Percentiles rank a stretch among this genome's conserved stretches.
phyloP scores from a whole-genome alignment of 2,888 invertebrate genomes.

The Synanthedon formicaeformis region DNA sequence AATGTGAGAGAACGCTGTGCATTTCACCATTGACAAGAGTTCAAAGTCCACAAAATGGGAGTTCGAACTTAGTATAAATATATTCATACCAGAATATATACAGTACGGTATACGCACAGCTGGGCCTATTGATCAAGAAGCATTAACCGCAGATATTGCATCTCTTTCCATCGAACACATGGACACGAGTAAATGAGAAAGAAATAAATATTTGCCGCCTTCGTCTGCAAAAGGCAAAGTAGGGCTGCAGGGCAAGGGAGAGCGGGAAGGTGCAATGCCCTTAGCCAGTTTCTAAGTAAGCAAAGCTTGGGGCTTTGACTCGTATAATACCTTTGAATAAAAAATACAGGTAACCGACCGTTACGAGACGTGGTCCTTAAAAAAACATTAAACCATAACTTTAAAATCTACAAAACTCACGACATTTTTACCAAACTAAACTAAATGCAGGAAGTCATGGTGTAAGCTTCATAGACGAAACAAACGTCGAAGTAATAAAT shows the following conservation, averaged over 20 bases:
- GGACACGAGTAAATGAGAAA: slow-evolving; percentile 32
- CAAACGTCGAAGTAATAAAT: slow-evolving; percentile 12
- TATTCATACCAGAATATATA: slow-evolving; percentile 39
- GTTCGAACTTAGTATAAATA: slow-evolving; percentile 29
- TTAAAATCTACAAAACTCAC: neutral
- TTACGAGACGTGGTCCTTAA: slow-evolving; percentile 62
- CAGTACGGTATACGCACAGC: slow-evolving; percentile 52
- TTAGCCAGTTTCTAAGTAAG: slow-evolving; percentile 49
- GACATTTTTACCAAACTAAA: too few relatives aligned
- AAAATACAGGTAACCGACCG: slow-evolving; percentile 64
- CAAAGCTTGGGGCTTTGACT: slow-evolving; percentile 59
- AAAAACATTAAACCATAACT: slow-evolving; percentile 26
- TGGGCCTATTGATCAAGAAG: slow-evolving; percentile 48
- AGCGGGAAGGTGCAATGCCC: slow-evolving; percentile 66
- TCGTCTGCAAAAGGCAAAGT: slow-evolving; percentile 54
- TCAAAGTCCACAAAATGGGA: slow-evolving; percentile 53
- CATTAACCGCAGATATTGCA: slow-evolving; percentile 42
- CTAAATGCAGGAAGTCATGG: too few relatives aligned
- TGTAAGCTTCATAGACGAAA: neutral
- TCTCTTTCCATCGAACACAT: slow-evolving; percentile 53
- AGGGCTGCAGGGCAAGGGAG: slow-evolving; percentile 69
- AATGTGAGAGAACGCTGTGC: slow-evolving; percentile 32
- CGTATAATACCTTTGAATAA: slow-evolving; percentile 44
- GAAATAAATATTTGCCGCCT: slow-evolving; percentile 40
- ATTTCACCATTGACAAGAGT: slow-evolving; percentile 56